phyloP scores from a whole-genome alignment of 2,113 vertebrate genomes.

The Thymallus thymallus region DNA sequence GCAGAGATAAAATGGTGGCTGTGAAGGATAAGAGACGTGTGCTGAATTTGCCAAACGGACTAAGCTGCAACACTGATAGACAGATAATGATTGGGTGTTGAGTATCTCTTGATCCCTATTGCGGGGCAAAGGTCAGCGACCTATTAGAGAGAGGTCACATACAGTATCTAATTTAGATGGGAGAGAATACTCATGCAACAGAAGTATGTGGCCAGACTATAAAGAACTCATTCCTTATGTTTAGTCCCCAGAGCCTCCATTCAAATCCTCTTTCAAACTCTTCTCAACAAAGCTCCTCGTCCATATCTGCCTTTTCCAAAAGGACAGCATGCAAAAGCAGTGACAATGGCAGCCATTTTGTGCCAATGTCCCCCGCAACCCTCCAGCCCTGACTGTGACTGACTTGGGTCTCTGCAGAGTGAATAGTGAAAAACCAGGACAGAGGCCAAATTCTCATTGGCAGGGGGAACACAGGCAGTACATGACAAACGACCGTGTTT shows the following conservation, averaged over 20 bases:
- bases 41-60: neutral
- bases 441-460: conserved; percentile 58
- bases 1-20: too few relatives aligned
- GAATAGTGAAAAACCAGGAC: conserved; percentile 44
- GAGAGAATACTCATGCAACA: neutral
- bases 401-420: conserved; percentile 25
- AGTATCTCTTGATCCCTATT: neutral
- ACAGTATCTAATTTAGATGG: neutral
- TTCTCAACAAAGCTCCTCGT: neutral
- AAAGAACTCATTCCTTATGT: neutral
- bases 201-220: neutral
- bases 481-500: conserved; percentile 63
- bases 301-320: neutral
- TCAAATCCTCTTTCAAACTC: neutral
- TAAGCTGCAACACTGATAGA: neutral
- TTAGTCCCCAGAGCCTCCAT: neutral
- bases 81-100: neutral
- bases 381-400: conserved; percentile 11
- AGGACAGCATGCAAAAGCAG: conserved; percentile 19
- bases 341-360: conserved; percentile 57
- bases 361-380: conserved; percentile 32
- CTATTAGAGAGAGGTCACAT: neutral
- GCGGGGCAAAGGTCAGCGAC: neutral
- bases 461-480: conserved; percentile 44
- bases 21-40: neutral